Conservation (phyloP, 2,113 vertebrate species). For the Cervus canadensis region DNA sequence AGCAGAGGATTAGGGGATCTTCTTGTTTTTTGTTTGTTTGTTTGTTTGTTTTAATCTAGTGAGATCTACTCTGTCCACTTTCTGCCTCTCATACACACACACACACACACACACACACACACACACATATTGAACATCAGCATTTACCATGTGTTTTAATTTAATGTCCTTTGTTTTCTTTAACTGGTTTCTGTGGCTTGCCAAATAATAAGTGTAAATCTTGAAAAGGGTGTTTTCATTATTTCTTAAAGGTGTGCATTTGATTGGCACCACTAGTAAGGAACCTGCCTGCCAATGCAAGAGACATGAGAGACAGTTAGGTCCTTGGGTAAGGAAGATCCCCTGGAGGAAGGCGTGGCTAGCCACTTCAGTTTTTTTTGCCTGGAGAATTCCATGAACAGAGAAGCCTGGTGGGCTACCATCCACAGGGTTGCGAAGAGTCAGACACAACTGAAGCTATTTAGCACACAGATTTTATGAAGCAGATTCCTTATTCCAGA, state of each 20-base stretch:
- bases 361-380: neutral
- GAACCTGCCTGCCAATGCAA: neutral
- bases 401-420: neutral
- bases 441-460: neutral
- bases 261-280: neutral
- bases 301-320: neutral
- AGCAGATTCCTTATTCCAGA: neutral
- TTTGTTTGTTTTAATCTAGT: neutral
- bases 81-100: neutral
- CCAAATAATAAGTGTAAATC: neutral
- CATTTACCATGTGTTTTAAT: neutral
- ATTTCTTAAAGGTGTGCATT: neutral
- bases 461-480: neutral
- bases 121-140: neutral
- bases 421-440: neutral
- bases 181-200: neutral
- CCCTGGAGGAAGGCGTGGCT: neutral
- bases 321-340: neutral
- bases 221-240: neutral
- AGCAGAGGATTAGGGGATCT: neutral
- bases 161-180: neutral
- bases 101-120: neutral
- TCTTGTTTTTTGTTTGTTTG: neutral
- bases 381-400: neutral
- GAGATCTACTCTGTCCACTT: neutral